Percentiles rank a stretch among this genome's conserved stretches.
These are phyloP conservation scores for Dilophus febrilis DNA, from an alignment of 2,888 invertebrate species.

Conservation along the genomic window DNA sequence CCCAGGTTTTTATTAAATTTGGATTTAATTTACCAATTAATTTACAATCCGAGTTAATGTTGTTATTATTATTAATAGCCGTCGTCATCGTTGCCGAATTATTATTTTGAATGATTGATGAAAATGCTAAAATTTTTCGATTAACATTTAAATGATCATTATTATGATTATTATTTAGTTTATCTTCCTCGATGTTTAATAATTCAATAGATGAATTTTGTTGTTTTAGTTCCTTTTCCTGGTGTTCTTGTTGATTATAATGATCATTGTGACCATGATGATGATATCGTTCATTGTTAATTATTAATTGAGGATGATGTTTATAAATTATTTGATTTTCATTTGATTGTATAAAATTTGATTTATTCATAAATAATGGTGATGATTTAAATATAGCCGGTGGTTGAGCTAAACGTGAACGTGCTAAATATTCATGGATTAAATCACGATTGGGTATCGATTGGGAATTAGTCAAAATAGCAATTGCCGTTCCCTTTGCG, in stretches of 20 bases:
- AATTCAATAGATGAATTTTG: background rate
- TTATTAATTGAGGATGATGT: too few relatives aligned
- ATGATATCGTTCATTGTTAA: background rate
- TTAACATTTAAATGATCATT: background rate
- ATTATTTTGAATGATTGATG: background rate
- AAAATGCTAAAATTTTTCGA: background rate
- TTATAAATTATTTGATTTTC: background rate
- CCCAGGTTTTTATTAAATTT: constrained; percentile 13
- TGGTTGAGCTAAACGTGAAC: constrained; percentile 10
- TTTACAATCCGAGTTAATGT: constrained; percentile 5
- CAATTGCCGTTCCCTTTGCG: background rate
- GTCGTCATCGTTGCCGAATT: background rate
- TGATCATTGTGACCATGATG: too few relatives aligned
- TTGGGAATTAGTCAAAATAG: constrained; percentile 1
- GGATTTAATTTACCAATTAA: constrained; percentile 13
- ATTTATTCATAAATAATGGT: constrained; percentile 7
- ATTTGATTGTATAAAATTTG: background rate
- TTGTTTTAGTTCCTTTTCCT: background rate
- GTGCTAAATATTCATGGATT: constrained; percentile 13
- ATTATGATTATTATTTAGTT: background rate
- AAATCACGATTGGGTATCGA: constrained; percentile 10
- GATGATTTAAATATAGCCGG: constrained; percentile 12
- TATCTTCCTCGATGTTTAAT: background rate
- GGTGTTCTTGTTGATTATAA: too few relatives aligned
- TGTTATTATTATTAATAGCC: too few relatives aligned